Evolutionary conservation across 2,113 vertebrate genomes (phyloP).

Genomic region (Lampris incognitus): DNA sequence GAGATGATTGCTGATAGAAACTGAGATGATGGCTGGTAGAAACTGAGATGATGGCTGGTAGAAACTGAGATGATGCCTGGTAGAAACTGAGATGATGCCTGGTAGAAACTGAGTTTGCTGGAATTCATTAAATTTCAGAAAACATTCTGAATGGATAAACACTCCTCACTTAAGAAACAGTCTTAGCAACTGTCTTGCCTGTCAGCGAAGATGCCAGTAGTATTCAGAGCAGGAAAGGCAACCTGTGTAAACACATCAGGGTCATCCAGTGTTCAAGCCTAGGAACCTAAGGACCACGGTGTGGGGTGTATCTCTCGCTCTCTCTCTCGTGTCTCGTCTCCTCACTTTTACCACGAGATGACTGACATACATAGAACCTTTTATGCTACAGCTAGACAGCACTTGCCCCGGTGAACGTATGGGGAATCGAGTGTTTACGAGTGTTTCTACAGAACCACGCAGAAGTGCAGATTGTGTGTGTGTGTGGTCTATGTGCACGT

Average conservation of each 20-base stretch:
- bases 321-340: conserved; percentile 33
- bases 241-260: conserved; percentile 91
- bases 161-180: background rate
- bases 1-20: no score
- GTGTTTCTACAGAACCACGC: no score
- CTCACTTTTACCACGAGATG: conserved; percentile 29
- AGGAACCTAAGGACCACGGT: conserved; percentile 78
- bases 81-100: no score
- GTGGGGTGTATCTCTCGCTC: conserved; percentile 19
- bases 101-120: no score
- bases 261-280: conserved; percentile 88
- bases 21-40: no score
- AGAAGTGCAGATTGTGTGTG: background rate
- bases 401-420: background rate
- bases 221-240: conserved; percentile 84
- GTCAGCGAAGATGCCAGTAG: conserved; percentile 30
- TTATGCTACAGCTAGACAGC: background rate
- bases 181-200: conserved; percentile 29
- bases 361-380: conserved; percentile 17
- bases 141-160: background rate
- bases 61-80: no score
- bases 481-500: conserved; percentile 20
- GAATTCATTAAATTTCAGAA: background rate
- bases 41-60: no score
- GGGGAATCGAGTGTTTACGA: no score